Base-by-base conservation (phyloP, 1,140 invertebrate genomes). In the Caenorhabditis latens region DNA sequence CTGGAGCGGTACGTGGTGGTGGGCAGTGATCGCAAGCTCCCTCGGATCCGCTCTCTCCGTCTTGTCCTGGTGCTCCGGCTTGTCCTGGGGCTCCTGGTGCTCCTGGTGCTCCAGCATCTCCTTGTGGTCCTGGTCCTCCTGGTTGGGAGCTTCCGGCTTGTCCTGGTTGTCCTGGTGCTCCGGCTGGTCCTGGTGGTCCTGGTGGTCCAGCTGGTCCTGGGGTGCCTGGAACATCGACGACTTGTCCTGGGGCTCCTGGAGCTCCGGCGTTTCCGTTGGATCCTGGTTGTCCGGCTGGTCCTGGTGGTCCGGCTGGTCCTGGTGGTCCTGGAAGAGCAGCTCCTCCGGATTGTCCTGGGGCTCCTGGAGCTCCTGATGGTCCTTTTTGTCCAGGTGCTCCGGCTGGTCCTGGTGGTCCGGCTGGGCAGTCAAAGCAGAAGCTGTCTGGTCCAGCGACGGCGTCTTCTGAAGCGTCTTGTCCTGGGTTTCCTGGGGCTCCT, bases 331-430 rank as follows among this genome's bases (percentile, higher is more conserved):
- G 83, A 65, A 90, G 84, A 84, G 91, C 91, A 50, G 91, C 90
- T 89, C 91, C 91, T 84, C 92, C 91, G 21, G 84, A 42, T 21
- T 86, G 46, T 61, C 91, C 91, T 61, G 91, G 92, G 55, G 91
- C 55, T 87, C 86, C 86, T 82, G 86, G 86, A 32, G 90, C 83
- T 85, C 89, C 89, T 53, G 86, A 48, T 32, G 84, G 84, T 86
- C 90, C 90, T 32, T 89, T 87, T 83, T 90, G 90, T 86, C 90
- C 90, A 46, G 90, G 48, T 19, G 87, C 86, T 42, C 90, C 90
- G 40, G 88, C 19, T 61, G 88, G 89, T 67, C 90, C 91, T 50
- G 91, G 87, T 63, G 91, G 89, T 42, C 91, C 91, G 71, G 88
- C 67, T n/a, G 88, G 88, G 61, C 87, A 88, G n/a, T 84, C 83